Conservation (phyloP, 64 coral and sea anemone species). For the Pocillopora damicornis region DNA sequence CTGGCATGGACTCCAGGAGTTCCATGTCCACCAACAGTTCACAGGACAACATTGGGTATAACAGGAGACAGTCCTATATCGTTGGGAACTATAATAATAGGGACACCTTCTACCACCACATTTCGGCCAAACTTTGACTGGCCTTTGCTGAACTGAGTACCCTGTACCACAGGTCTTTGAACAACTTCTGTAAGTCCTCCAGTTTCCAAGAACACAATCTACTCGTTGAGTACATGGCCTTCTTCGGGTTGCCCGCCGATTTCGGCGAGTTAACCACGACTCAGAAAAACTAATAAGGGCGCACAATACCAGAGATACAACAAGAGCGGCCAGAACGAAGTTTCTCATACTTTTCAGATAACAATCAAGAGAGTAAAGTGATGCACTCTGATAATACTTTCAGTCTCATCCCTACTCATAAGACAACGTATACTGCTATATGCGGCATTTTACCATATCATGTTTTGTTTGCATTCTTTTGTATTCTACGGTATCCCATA, state of each 20-base stretch:
- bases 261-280: not conserved
- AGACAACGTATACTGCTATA: too few relatives aligned
- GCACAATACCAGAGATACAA: not conserved
- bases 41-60: slow-evolving; percentile 34
- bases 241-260: slow-evolving; percentile 1
- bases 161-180: slow-evolving; percentile 15
- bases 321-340: not conserved
- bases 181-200: slow-evolving; percentile 37
- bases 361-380: not conserved
- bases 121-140: not conserved
- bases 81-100: not conserved
- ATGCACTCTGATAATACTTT: too few relatives aligned
- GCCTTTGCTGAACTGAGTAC: not conserved
- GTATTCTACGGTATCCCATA: too few relatives aligned
- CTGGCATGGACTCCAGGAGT: slow-evolving; percentile 32
- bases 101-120: slow-evolving; percentile 43
- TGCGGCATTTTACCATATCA: too few relatives aligned
- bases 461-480: too few relatives aligned
- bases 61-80: slow-evolving; percentile 22
- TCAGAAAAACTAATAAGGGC: not conserved
- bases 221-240: not conserved
- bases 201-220: slow-evolving; percentile 34
- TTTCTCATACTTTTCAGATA: not conserved
- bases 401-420: too few relatives aligned
- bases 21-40: slow-evolving; percentile 53